A percentile compares a stretch with the other conserved stretches of the same genome.
These are phyloP conservation scores for Salpingus planirostris DNA, from an alignment of 2,888 invertebrate genomes.

Conservation along the genomic window DNA sequence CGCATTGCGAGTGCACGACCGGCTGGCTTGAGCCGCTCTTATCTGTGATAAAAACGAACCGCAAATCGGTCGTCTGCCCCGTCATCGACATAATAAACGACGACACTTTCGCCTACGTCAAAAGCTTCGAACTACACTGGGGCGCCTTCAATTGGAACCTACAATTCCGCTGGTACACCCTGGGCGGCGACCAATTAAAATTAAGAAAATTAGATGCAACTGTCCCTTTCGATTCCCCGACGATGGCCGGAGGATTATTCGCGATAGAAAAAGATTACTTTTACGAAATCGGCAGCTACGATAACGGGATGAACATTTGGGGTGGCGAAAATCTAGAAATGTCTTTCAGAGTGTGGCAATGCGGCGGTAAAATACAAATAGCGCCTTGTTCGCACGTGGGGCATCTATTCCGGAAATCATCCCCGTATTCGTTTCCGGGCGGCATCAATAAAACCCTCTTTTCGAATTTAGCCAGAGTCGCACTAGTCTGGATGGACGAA, in stretches of 20 bases:
- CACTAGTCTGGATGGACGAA: constrained; percentile 97
- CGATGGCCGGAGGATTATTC: constrained; percentile 94
- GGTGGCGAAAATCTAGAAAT: constrained; percentile 97
- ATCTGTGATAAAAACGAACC: constrained; percentile 49
- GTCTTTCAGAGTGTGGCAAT: constrained; percentile 94
- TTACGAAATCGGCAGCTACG: constrained; percentile 68
- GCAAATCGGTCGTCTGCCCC: constrained; percentile 64
- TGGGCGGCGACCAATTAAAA: constrained; percentile 56
- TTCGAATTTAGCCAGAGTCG: constrained; percentile 85
- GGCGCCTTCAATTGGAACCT: constrained; percentile 98
- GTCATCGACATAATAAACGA: constrained; percentile 93
- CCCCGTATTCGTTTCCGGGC: constrained; percentile 93
- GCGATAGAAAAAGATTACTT: constrained; percentile 79
- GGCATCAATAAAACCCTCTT: constrained; percentile 83
- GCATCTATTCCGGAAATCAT: constrained; percentile 84
- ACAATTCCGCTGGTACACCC: constrained; percentile 77
- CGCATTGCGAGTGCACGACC: constrained; percentile 84
- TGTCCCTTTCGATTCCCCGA: constrained; percentile 68
- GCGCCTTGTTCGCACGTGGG: constrained; percentile 91
- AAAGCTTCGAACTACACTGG: constrained; percentile 93
- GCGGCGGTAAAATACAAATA: constrained; percentile 84
- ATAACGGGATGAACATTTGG: constrained; percentile 79
- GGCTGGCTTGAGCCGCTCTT: constrained; percentile 57
- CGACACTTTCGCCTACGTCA: constrained; percentile 89
- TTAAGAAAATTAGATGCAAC: constrained; percentile 55